phyloP scores from a whole-genome alignment of 2,888 invertebrate species.

The Hirtodrosophila trivittata region DNA sequence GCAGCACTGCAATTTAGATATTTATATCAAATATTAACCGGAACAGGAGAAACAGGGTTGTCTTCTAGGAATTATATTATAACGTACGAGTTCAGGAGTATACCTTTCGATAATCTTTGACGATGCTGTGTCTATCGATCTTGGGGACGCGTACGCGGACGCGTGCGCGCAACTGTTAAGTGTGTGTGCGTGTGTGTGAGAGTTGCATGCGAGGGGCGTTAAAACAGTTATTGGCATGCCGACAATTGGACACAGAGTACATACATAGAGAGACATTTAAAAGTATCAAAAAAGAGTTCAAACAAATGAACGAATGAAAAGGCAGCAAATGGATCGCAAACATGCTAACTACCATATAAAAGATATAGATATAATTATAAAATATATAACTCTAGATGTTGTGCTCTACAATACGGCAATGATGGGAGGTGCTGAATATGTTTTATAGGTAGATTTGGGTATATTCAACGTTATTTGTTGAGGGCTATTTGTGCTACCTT shows the following conservation, averaged over 20 bases:
- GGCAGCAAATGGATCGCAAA: background rate
- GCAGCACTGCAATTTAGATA: no score
- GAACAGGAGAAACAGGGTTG: no score
- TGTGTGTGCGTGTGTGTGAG: no score
- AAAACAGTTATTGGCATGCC: conserved; percentile 58
- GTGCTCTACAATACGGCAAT: conserved; percentile 33
- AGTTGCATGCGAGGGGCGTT: no score
- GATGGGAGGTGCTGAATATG: conserved; percentile 26
- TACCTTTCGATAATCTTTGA: conserved; percentile 69
- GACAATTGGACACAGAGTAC: no score
- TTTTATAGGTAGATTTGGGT: conserved; percentile 9
- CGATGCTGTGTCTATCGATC: conserved; percentile 61
- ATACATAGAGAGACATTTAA: conserved; percentile 18
- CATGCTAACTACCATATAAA: no score
- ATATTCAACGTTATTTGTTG: conserved; percentile 6
- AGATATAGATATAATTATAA: no score
- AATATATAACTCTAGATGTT: no score
- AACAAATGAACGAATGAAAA: conserved; percentile 8
- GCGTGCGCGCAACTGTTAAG: no score
- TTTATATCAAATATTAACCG: no score
- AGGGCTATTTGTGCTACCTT: conserved; percentile 87
- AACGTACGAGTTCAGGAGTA: no score
- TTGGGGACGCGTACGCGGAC: conserved; percentile 60
- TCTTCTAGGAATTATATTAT: no score
- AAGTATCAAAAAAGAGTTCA: conserved; percentile 7